A percentile compares a stretch with the other conserved stretches of the same genome.
phyloP scores from a whole-genome alignment of 1,140 invertebrate species.

The Bursaphelenchus mucronatus region DNA sequence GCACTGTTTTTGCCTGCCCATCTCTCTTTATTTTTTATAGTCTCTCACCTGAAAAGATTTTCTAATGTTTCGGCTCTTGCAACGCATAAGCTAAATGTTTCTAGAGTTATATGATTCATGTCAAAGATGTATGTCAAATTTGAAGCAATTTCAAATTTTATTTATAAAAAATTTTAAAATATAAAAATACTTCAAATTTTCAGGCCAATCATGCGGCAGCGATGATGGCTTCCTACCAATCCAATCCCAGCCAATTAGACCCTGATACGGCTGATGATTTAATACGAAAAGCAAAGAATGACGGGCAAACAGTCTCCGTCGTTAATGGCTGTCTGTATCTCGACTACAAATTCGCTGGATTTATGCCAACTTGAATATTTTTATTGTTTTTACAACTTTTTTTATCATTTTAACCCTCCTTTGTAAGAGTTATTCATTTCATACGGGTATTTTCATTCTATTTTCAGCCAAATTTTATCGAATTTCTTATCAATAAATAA shows the following conservation, averaged over 20 bases:
- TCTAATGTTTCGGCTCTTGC: no score
- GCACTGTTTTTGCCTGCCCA: no score
- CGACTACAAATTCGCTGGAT: constrained; percentile 42
- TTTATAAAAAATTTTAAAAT: constrained; percentile 10
- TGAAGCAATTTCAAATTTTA: no score
- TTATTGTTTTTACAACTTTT: not conserved
- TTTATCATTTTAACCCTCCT: no score
- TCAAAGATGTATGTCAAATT: not conserved
- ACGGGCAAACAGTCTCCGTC: constrained; percentile 35
- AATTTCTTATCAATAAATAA: no score
- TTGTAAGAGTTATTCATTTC: no score
- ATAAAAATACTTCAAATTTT: constrained; percentile 2
- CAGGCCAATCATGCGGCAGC: constrained; percentile 35
- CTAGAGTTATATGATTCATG: no score
- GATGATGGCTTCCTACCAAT: constrained; percentile 27
- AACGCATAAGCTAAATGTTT: no score
- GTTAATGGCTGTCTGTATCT: constrained; percentile 39
- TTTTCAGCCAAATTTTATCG: no score
- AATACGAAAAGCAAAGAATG: constrained; percentile 37
- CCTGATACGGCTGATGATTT: constrained; percentile 27
- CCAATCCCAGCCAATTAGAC: constrained; percentile 23
- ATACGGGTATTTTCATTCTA: no score
- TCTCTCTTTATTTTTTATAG: no score
- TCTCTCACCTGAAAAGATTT: no score
- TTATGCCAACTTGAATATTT: constrained; percentile 30